Evolutionary conservation across 2,113 vertebrate species (phyloP).

Genomic region (Polyodon spathula): DNA sequence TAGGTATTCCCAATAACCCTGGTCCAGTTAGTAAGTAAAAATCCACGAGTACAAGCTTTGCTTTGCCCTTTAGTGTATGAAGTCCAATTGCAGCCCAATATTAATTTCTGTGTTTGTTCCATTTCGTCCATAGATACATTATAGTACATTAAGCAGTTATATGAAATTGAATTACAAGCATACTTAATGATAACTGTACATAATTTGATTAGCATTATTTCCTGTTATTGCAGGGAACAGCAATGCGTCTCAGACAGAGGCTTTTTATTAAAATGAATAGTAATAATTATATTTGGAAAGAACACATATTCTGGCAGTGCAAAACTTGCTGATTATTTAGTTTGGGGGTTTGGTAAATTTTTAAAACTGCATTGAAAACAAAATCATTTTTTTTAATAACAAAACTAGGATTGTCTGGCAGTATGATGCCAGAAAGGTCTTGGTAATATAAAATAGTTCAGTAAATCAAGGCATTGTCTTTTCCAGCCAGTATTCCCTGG

Average conservation of each 20-base stretch:
- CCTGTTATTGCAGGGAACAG: neutral
- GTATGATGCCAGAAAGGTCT: constrained; percentile 56
- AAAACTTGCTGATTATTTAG: too few species aligned
- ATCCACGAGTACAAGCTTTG: constrained; percentile 58
- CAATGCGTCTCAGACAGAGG: neutral
- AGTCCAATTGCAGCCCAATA: constrained; percentile 49
- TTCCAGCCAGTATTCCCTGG: constrained; percentile 47
- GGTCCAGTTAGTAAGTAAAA: constrained; percentile 97
- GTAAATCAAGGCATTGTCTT: constrained; percentile 50
- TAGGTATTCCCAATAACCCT: constrained; percentile 90
- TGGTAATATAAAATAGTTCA: constrained; percentile 56
- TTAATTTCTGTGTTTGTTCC: constrained; percentile 69
- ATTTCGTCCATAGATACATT: constrained; percentile 8
- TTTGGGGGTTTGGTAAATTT: too few species aligned
- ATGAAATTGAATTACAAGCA: neutral
- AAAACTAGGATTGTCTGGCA: constrained; percentile 41
- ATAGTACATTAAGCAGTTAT: constrained; percentile 2
- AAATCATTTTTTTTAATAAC: constrained; percentile 43
- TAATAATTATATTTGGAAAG: too few species aligned
- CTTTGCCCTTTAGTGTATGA: constrained; percentile 39
- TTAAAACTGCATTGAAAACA: constrained; percentile 19
- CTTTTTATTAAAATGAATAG: neutral
- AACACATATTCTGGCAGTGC: too few species aligned
- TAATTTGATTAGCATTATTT: neutral
- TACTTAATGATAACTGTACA: neutral